Base-by-base conservation (phyloP, 1,140 invertebrate species). In the Panagrolaimus sp. region DNA sequence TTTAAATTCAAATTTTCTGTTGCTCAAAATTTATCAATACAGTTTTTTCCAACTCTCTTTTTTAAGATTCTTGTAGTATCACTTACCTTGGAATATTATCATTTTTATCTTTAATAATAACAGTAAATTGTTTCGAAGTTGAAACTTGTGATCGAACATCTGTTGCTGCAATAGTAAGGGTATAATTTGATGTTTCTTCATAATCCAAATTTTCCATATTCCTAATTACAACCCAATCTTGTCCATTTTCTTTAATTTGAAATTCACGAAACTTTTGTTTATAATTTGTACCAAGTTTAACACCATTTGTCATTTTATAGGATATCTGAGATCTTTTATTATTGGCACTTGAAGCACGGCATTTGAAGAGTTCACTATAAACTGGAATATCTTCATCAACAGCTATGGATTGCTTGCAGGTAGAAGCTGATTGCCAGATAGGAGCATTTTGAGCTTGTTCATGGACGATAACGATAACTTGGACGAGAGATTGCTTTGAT, bases 201-300 rank as follows among this genome's bases (percentile, higher is more conserved):
- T 70, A 82, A 64, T 81, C 79, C 44, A 81, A 63, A 45, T 27
- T 62, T 63, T 81, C 78, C 79, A 81, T 80, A 51, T 79, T 80
- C 1, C 72, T 66, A 23, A 81, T 73, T 42, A 79, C 70, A 9
- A 81, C 78, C 74, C 73, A 81, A 27, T 79, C 74, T 14, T 63
- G 38, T 20, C 75, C 80, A 65, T 75, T 65, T 70, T 67, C 57
- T 43, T 78, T 77, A n/a, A 76, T 71, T 46, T 72, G 67, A 66
- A 81, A 81, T 63, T 80, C 76, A 0, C 79, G 78, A 48, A 81
- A 81, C 38, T 72, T 74, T 25, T 78, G 71, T 43, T 80, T 75
- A 38, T 66, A 69, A 61, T 82, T 82, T 27, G 74, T 68, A 9
- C 63, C 69, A 13, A 23, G 51, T 67, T 77, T 76, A 14, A 74